Conservation (phyloP, 1,140 invertebrate genomes). For the Pogonomyrmex barbatus region DNA sequence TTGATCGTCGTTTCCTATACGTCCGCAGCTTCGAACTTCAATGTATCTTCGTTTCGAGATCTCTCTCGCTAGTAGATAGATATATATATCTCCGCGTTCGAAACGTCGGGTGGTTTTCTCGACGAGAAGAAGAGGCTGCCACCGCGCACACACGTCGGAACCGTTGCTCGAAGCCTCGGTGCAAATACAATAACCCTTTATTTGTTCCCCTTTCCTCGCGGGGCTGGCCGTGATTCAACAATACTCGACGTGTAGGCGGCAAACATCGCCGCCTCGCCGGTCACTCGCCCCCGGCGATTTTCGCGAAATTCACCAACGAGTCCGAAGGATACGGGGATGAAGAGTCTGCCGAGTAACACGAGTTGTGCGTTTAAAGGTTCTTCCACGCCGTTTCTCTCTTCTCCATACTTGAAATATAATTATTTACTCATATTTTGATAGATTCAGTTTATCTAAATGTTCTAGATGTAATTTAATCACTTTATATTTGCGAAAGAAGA, state of each 20-base stretch:
- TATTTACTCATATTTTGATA: not conserved
- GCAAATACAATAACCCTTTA: slow-evolving; percentile 87
- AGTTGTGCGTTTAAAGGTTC: slow-evolving; percentile 43
- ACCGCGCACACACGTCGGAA: slow-evolving; percentile 69
- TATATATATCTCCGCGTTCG: slow-evolving; percentile 58
- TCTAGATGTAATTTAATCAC: not conserved
- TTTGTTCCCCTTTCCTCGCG: slow-evolving; percentile 82
- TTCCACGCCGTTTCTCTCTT: not conserved
- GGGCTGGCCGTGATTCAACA: slow-evolving; percentile 85
- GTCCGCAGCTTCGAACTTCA: slow-evolving; percentile 13
- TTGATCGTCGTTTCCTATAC: not conserved
- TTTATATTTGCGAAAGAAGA: not conserved
- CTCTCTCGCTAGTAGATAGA: slow-evolving; percentile 54
- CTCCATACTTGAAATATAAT: too few relatives aligned
- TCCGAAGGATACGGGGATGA: slow-evolving; percentile 69
- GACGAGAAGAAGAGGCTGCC: slow-evolving; percentile 60
- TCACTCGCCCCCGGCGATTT: slow-evolving; percentile 79
- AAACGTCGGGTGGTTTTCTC: slow-evolving; percentile 60
- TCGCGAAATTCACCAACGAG: slow-evolving; percentile 73
- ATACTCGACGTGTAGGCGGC: slow-evolving; percentile 80
- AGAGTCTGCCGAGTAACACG: slow-evolving; percentile 24
- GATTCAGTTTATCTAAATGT: not conserved
- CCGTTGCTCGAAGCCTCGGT: slow-evolving; percentile 75
- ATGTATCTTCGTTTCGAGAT: slow-evolving; percentile 50
- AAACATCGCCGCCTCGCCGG: slow-evolving; percentile 78